These are phyloP conservation scores for Hippocampus zosterae DNA, from an alignment of 2,113 vertebrate genomes.

Conservation along the genomic window DNA sequence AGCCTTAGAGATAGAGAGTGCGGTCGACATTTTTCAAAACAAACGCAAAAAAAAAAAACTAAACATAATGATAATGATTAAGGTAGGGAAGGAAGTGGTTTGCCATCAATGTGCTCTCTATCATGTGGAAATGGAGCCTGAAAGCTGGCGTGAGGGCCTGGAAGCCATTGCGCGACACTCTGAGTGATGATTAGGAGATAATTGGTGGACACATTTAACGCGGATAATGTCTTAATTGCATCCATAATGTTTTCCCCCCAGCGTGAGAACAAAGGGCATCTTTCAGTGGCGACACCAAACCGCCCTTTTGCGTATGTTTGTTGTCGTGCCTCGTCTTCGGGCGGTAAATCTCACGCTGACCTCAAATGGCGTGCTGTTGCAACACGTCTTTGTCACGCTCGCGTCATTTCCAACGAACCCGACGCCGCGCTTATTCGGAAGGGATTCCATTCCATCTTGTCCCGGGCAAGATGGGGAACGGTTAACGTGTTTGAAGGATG, in stretches of 20 bases:
- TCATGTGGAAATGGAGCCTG: not conserved
- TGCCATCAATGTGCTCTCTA: not conserved
- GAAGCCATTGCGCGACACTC: slow-evolving; percentile 6
- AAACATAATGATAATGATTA: not conserved
- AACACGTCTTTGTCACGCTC: not conserved
- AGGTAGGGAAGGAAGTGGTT: not conserved
- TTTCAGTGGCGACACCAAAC: slow-evolving; percentile 32
- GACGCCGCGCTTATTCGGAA: not conserved
- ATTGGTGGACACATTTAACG: slow-evolving; percentile 34
- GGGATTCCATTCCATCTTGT: too few relatives aligned
- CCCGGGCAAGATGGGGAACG: too few relatives aligned
- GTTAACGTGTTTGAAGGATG: too few relatives aligned
- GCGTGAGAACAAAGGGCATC: slow-evolving; percentile 37
- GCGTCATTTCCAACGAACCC: not conserved
- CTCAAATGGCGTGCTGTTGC: not conserved
- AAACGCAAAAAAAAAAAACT: not conserved
- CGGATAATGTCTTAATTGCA: slow-evolving; percentile 45
- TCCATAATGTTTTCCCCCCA: slow-evolving; percentile 34
- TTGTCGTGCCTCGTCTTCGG: slow-evolving; percentile 16
- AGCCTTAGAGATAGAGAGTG: not conserved
- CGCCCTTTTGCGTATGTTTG: slow-evolving; percentile 44
- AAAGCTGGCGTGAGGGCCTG: not conserved
- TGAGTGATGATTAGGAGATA: slow-evolving; percentile 24
- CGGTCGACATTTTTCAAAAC: not conserved
- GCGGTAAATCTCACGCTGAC: not conserved